phyloP scores from a whole-genome alignment of 2,113 vertebrate species.

The Prolemur simus region DNA sequence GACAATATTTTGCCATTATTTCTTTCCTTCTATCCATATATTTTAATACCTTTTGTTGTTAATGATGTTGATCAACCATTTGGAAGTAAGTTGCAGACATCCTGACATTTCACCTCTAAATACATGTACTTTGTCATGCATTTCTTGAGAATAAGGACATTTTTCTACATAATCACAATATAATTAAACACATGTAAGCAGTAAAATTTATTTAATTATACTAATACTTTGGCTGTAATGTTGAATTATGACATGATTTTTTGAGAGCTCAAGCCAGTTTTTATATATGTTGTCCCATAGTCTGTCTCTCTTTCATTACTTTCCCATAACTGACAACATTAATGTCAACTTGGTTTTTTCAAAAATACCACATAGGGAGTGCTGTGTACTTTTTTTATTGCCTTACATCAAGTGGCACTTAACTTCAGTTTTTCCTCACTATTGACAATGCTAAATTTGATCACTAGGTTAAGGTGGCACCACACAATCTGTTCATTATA shows the following conservation, averaged over 20 bases:
- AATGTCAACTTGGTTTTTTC: not conserved
- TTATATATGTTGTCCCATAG: not conserved
- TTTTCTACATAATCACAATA: not conserved
- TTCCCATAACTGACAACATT: not conserved
- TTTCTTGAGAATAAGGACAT: not conserved
- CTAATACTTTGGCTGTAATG: not conserved
- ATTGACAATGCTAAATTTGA: not conserved
- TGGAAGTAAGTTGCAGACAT: not conserved
- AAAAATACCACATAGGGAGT: not conserved
- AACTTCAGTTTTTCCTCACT: not conserved
- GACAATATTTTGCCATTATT: not conserved
- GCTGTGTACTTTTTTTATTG: not conserved
- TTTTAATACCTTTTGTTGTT: not conserved
- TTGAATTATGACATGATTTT: not conserved
- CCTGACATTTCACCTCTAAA: not conserved
- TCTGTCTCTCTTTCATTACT: not conserved
- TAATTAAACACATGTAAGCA: not conserved
- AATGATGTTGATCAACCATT: not conserved
- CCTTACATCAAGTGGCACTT: not conserved
- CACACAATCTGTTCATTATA: not conserved
- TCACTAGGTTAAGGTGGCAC: not conserved
- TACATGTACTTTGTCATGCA: not conserved
- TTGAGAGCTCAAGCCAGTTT: not conserved
- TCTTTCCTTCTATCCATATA: not conserved
- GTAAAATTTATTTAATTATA: constrained; percentile 11